Percentiles rank a stretch among this genome's conserved stretches.
These are phyloP conservation scores for Eumerus sabulonum DNA, from an alignment of 2,888 invertebrate species.

Conservation along the genomic window DNA sequence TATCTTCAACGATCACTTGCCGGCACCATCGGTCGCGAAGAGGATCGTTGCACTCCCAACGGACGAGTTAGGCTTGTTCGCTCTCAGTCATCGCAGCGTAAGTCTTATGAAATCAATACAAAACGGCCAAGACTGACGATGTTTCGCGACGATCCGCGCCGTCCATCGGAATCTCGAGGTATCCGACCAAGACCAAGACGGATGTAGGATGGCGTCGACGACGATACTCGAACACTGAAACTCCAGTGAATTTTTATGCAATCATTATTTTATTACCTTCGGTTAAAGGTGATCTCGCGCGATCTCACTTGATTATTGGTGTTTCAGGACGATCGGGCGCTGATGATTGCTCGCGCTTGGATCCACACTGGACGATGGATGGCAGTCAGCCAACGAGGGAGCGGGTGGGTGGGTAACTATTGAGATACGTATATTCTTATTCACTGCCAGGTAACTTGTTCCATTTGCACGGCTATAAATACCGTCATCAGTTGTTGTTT, in stretches of 20 bases:
- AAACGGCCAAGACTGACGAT: conserved; percentile 42
- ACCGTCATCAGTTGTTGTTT: conserved; percentile 55
- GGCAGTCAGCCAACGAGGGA: background rate
- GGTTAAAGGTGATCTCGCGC: conserved; percentile 69
- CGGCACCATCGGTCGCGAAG: conserved; percentile 30
- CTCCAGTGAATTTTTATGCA: conserved; percentile 69
- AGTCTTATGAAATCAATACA: conserved; percentile 52
- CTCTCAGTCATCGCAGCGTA: background rate
- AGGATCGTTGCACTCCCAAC: conserved; percentile 32
- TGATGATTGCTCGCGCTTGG: conserved; percentile 61
- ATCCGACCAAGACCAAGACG: too few species aligned
- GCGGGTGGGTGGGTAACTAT: conserved; percentile 37
- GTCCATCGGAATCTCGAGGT: too few species aligned
- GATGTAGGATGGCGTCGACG: conserved; percentile 46
- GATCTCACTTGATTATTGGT: conserved; percentile 69
- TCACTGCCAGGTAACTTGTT: conserved; percentile 69
- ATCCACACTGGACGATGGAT: conserved; percentile 16
- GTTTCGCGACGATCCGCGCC: background rate
- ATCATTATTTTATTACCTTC: conserved; percentile 69
- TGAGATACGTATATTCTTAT: conserved; percentile 68
- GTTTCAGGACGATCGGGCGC: conserved; percentile 66
- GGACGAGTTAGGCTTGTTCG: conserved; percentile 1
- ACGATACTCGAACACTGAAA: conserved; percentile 51
- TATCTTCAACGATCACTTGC: conserved; percentile 55
- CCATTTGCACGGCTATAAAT: conserved; percentile 69